Percentiles rank a stretch among this genome's conserved stretches.
These are phyloP conservation scores for Bilobella aurantiaca DNA, from an alignment of 1,140 invertebrate species.

Conservation along the genomic window DNA sequence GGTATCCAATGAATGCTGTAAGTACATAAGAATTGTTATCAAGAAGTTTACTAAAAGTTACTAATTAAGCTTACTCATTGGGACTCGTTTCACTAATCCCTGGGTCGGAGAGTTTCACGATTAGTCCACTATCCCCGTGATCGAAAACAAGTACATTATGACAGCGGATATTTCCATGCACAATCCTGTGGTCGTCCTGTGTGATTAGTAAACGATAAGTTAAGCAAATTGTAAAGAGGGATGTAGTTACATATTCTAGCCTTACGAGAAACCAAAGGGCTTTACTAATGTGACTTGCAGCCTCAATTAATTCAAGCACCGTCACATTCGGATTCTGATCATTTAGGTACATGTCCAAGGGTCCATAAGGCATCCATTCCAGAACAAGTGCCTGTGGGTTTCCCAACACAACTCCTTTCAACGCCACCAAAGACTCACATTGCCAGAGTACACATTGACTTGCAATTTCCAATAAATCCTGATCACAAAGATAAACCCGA, in stretches of 20 bases:
- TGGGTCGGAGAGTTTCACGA: conserved; percentile 68
- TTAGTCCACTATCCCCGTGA: conserved; percentile 55
- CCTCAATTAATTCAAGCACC: conserved; percentile 61
- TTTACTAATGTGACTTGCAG: conserved; percentile 34
- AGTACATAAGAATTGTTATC: conserved; percentile 32
- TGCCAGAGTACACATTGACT: conserved; percentile 63
- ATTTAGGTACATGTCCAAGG: conserved; percentile 55
- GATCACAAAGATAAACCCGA: too few species aligned
- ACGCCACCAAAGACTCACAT: conserved; percentile 56
- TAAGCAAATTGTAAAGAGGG: too few species aligned
- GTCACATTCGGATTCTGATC: conserved; percentile 42
- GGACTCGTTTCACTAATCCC: conserved; percentile 50
- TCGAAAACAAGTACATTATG: conserved; percentile 63
- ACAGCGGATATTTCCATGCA: conserved; percentile 77
- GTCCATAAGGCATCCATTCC: conserved; percentile 65
- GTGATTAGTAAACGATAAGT: not conserved
- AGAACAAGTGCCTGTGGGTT: conserved; percentile 65
- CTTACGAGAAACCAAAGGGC: conserved; percentile 33
- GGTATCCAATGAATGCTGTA: conserved; percentile 79
- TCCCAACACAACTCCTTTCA: conserved; percentile 64
- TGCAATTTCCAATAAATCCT: conserved; percentile 65
- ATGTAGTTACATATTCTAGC: not conserved
- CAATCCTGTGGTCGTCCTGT: conserved; percentile 61
- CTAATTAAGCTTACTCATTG: conserved; percentile 50
- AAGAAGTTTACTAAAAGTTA: conserved; percentile 14